Base-by-base conservation (phyloP, 2,888 invertebrate genomes). In the Boloria euphrosyne region DNA sequence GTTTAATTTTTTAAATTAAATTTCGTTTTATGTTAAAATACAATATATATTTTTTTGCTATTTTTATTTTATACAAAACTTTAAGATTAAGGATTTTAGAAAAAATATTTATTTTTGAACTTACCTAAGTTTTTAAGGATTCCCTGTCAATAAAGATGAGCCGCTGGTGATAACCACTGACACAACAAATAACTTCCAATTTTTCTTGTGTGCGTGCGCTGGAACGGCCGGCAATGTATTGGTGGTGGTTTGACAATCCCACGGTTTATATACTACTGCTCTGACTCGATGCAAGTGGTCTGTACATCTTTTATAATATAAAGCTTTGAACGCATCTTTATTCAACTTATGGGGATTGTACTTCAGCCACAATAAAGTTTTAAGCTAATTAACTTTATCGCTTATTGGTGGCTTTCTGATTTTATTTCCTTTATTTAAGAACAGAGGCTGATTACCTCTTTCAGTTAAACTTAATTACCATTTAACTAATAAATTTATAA, bases 181-280 rank as follows among this genome's bases (percentile, higher is more conserved):
- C 91, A 90, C 90, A 71, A 71, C 72, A 83, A 83, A 77, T 78
- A 65, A 75, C 67, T 77, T 80, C 74, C 76, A 79, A 79, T 69
- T 75, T 80, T 75, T 76, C 74, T 73, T 57, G 80, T 85, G 85
- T 89, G 86, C 83, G 87, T 79, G 78, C 89, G 85, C 80, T 82
- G 80, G 82, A 89, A 85, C 87, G 79, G 87, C 79, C 84, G 82
- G 86, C 87, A 83, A 88, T 86, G 87, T 87, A 91, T 90, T 91
- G 89, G 84, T 83, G 79, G 80, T 78, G 76, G 82, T 78, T 76
- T 85, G 87, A 86, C 86, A 86, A 83, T 78, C 81, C 77, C 75
- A 77, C 78, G 78, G 82, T 80, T 89, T 91, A 86, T 91, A 91
- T 91, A 91, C 79, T 80, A 80, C 80, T 82, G 82, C 76, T 22